These are phyloP conservation scores for Euborellia annulipes DNA, from an alignment of 1,140 invertebrate genomes.

Conservation along the genomic window DNA sequence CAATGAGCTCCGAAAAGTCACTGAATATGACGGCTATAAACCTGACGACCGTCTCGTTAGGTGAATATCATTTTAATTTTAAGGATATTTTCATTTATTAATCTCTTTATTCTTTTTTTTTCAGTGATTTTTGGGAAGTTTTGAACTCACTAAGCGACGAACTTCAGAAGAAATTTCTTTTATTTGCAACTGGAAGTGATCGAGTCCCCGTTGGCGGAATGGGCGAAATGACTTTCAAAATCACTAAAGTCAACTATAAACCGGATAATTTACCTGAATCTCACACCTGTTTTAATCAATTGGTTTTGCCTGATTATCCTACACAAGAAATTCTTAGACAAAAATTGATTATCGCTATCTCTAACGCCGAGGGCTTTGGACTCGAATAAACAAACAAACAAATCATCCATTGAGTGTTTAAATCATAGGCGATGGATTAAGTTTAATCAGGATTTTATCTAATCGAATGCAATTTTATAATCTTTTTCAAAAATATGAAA, in stretches of 20 bases:
- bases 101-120: constrained; percentile 11
- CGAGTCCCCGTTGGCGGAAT: constrained; percentile 49
- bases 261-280: constrained; percentile 34
- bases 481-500: too few species aligned
- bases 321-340: constrained; percentile 35
- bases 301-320: constrained; percentile 43
- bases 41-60: constrained; percentile 26
- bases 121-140: constrained; percentile 46
- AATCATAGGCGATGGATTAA: too few species aligned
- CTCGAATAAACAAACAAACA: constrained; percentile 28
- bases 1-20: constrained; percentile 43
- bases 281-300: constrained; percentile 53
- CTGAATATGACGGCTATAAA: constrained; percentile 45
- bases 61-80: constrained; percentile 1
- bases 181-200: constrained; percentile 50
- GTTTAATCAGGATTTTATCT: too few species aligned
- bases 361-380: constrained; percentile 54
- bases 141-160: constrained; percentile 34
- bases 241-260: constrained; percentile 27
- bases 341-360: constrained; percentile 45
- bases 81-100: not conserved
- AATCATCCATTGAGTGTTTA: too few species aligned
- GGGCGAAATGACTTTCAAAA: constrained; percentile 49
- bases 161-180: constrained; percentile 42
- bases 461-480: too few species aligned